These are phyloP conservation scores for Orgyia antiqua DNA, from an alignment of 2,888 invertebrate species.

Conservation along the genomic window DNA sequence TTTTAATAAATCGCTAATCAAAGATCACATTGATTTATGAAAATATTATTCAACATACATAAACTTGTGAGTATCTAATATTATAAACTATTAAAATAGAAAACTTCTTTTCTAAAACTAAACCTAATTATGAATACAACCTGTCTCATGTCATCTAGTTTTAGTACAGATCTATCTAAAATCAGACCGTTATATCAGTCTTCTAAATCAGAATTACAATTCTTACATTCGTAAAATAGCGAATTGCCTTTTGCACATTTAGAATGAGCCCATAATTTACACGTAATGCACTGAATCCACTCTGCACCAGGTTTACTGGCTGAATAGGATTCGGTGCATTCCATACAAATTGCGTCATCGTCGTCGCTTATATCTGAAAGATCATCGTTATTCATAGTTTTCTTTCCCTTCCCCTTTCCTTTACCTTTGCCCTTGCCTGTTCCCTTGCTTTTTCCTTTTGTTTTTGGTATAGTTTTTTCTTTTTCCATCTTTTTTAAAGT, in stretches of 20 bases:
- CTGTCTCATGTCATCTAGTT: background rate
- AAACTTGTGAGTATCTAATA: too few species aligned
- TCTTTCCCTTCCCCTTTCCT: constrained; percentile 7
- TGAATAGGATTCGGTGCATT: constrained; percentile 10
- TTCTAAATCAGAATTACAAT: constrained; percentile 7
- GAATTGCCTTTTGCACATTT: constrained; percentile 6
- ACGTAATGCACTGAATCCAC: constrained; percentile 5
- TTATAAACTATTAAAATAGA: too few species aligned
- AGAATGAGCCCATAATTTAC: constrained; percentile 9
- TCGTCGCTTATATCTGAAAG: constrained; percentile 4
- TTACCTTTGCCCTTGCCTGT: constrained; percentile 5
- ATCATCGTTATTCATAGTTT: constrained; percentile 2
- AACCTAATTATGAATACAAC: too few species aligned
- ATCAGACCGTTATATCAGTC: constrained; percentile 2
- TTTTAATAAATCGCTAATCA: background rate
- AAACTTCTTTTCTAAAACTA: too few species aligned
- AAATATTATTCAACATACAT: background rate
- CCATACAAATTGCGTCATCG: constrained; percentile 9
- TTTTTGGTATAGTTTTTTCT: constrained; percentile 7
- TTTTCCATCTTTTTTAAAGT: constrained; percentile 6
- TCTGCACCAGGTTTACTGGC: constrained; percentile 9
- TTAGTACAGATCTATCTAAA: background rate
- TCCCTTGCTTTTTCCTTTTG: constrained; percentile 1
- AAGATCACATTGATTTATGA: background rate
- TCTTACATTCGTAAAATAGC: constrained; percentile 7